phyloP scores from a whole-genome alignment of 2,888 invertebrate genomes.

The Heliconius hortense region DNA sequence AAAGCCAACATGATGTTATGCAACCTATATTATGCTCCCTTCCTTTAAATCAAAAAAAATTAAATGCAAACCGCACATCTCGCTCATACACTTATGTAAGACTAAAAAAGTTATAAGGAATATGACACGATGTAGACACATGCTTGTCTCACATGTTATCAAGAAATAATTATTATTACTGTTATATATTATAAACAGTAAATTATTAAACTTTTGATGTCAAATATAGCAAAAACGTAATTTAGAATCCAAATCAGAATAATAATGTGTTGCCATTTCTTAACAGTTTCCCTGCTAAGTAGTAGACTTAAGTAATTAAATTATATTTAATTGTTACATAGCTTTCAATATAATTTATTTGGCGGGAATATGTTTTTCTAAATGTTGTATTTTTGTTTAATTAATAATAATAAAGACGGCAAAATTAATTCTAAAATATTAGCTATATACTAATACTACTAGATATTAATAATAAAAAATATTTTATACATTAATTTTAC shows the following conservation, averaged over 20 bases:
- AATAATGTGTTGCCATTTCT: slow-evolving; percentile 5
- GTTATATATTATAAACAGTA: not conserved
- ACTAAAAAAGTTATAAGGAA: slow-evolving; percentile 70
- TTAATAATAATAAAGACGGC: slow-evolving; percentile 33
- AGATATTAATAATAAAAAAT: slow-evolving; percentile 43
- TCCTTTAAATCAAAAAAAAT: slow-evolving; percentile 55
- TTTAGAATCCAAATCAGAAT: not conserved
- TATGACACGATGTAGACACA: slow-evolving; percentile 77
- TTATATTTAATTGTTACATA: slow-evolving; percentile 20
- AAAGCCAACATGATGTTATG: slow-evolving; percentile 75
- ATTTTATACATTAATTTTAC: slow-evolving; percentile 42
- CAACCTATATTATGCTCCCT: slow-evolving; percentile 62
- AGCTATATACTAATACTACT: slow-evolving; percentile 42
- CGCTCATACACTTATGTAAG: slow-evolving; percentile 62
- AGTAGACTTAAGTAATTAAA: slow-evolving; percentile 27
- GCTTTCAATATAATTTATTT: slow-evolving; percentile 35
- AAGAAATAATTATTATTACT: slow-evolving; percentile 1
- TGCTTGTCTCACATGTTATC: slow-evolving; percentile 32
- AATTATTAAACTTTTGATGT: not conserved
- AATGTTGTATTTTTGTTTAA: slow-evolving; percentile 28
- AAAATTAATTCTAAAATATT: slow-evolving; percentile 43
- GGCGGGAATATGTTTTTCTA: slow-evolving; percentile 37
- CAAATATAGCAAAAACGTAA: not conserved
- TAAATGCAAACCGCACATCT: slow-evolving; percentile 73
- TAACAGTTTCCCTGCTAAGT: slow-evolving; percentile 9